Evolutionary conservation across 2,113 vertebrate genomes (phyloP).

Genomic region (Colistium nudipinnis): DNA sequence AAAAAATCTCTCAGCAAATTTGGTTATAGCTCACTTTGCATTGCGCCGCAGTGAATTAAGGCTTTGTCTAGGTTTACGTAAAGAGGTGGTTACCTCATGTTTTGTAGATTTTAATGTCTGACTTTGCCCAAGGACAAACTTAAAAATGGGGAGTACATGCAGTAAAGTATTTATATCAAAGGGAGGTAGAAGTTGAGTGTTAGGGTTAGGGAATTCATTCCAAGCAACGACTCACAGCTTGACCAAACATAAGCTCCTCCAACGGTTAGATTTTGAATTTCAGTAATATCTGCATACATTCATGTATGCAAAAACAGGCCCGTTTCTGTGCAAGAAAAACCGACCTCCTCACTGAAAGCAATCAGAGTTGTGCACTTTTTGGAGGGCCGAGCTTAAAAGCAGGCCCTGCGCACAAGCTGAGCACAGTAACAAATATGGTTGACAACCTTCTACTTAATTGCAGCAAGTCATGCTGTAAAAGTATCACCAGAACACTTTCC

Average conservation of each 20-base stretch:
- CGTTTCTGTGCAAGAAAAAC: conserved; percentile 70
- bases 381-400: conserved; percentile 41
- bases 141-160: conserved; percentile 33
- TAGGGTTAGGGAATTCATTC: conserved; percentile 67
- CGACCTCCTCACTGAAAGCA: conserved; percentile 48
- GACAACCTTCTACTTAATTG: conserved; percentile 45
- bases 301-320: conserved; percentile 61
- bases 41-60: not conserved
- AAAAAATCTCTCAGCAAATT: conserved; percentile 54
- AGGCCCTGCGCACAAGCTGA: conserved; percentile 45
- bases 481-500: conserved; percentile 43
- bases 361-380: conserved; percentile 40
- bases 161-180: conserved; percentile 53
- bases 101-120: not conserved
- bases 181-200: conserved; percentile 78
- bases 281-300: conserved; percentile 71
- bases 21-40: conserved; percentile 31
- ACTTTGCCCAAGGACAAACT: conserved; percentile 11
- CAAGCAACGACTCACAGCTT: conserved; percentile 83
- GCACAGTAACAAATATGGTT: conserved; percentile 72
- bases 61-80: conserved; percentile 14
- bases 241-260: conserved; percentile 73
- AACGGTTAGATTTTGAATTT: conserved; percentile 57
- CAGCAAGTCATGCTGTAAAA: conserved; percentile 34
- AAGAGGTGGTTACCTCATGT: not conserved